Percentiles rank a stretch among this genome's conserved stretches.
phyloP scores from a whole-genome alignment of 2,797 vertebrate species.

The Pelodytes ibericus region DNA sequence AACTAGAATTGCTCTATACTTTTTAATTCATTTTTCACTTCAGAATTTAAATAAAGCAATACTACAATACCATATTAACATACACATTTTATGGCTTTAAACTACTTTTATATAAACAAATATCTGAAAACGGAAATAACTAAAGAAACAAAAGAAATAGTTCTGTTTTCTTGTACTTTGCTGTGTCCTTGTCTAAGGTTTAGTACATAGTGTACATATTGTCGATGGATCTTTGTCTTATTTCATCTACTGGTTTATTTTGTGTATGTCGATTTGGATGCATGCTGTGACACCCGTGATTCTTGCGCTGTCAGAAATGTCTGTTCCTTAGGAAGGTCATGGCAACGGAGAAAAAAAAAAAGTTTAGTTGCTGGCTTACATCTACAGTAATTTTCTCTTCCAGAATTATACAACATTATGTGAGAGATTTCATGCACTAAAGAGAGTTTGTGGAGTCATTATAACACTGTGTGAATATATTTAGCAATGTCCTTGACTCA shows the following conservation, averaged over 20 bases:
- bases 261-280: background rate
- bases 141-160: no score
- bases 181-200: background rate
- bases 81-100: no score
- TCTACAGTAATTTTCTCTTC: constrained; percentile 11
- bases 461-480: constrained; percentile 29
- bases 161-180: no score
- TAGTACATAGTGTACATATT: no score
- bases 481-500: constrained; percentile 43
- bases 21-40: no score
- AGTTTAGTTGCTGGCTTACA: constrained; percentile 18
- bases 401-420: constrained; percentile 33
- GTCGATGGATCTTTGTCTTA: background rate
- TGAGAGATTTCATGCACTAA: constrained; percentile 25
- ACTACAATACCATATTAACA: no score
- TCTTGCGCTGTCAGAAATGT: constrained; percentile 7
- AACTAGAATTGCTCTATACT: no score
- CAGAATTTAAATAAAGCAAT: no score
- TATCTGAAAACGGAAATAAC: no score
- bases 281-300: background rate
- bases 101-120: no score
- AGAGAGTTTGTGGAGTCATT: constrained; percentile 31
- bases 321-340: constrained; percentile 41
- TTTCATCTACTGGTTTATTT: constrained; percentile 7
- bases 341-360: constrained; percentile 13